Evolutionary conservation across 2,797 vertebrate genomes (phyloP), one percentile per base, ranked within the genome.

Genomic region (Protosalanx chinensis): DNA sequence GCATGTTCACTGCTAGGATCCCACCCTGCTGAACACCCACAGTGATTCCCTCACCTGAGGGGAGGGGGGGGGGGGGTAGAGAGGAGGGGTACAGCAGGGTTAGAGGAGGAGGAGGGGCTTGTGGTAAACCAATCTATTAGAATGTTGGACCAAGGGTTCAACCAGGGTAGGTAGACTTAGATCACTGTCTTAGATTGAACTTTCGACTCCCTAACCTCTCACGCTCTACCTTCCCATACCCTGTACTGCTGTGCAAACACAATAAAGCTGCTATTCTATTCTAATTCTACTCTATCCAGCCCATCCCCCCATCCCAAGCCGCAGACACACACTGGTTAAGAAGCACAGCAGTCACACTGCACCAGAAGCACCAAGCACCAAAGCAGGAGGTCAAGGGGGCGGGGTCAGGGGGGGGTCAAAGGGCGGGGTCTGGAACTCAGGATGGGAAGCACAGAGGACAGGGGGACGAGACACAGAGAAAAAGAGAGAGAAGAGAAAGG

Each of bases 311-410:
- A 18, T 16, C 2, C 13, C 49, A 18, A 5, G 51, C 51, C 41
- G 1, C 51, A 70, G 62, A 66, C 72, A 65, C 76, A 64, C 72
- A 83, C 78, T 82, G 78, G 87, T 91, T 91, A 90, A 89, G 75
- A 87, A 83, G 87, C 89, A 84, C 80, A 82, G 78, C 87, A 88
- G 81, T 79, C 72, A 78, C 89, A 90, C 85, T 78, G 81, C 87
- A 91, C 89, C 82, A 85, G 67, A 80, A 87, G 72, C 82, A 73
- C 83, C 84, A 91, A 79, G 84, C 84, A 85, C 63, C 68, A 87
- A 85, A 88, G 90, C 84, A 82, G 71, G 77, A 79, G 67, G 75
- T 67, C 76, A 33, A n/a, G 67, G 77, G 71, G 70, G 72, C 83
- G 68, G n/a, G 57, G 51, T 51, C 30, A 49, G 58, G 66, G 63